A percentile compares a stretch with the other conserved stretches of the same genome.
phyloP scores from a whole-genome alignment of 2,113 vertebrate species.

The Seriola dumerili region DNA sequence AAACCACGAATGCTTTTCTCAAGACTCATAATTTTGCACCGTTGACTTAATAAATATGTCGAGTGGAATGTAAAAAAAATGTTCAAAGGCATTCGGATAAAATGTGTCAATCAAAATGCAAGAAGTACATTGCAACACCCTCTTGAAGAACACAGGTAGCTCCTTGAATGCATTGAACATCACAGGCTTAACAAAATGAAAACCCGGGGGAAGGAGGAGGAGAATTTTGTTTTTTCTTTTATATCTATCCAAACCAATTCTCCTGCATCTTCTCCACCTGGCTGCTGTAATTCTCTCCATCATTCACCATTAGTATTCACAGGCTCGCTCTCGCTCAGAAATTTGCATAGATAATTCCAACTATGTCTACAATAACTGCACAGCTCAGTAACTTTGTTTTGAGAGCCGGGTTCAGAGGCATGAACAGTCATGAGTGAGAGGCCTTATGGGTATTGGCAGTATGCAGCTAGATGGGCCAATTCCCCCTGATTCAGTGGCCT shows the following conservation, averaged over 20 bases:
- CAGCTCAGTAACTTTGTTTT: conserved; percentile 68
- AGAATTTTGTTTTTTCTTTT: conserved; percentile 51
- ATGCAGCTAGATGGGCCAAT: conserved; percentile 59
- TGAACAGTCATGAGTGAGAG: conserved; percentile 51
- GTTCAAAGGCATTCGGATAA: not conserved
- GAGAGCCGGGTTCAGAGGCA: conserved; percentile 60
- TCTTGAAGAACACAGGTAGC: conserved; percentile 9
- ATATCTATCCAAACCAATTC: conserved; percentile 64
- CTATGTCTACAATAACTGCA: conserved; percentile 70
- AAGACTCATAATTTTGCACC: not conserved
- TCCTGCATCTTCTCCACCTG: conserved; percentile 61
- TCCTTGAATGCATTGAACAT: conserved; percentile 42
- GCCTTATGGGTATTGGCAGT: conserved; percentile 59
- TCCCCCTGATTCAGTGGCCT: conserved; percentile 66
- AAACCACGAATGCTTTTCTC: too few relatives aligned
- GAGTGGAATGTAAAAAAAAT: not conserved
- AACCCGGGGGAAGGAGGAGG: conserved; percentile 9
- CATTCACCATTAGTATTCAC: conserved; percentile 67
- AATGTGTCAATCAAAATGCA: conserved; percentile 29
- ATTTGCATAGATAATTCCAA: conserved; percentile 74
- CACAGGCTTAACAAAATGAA: conserved; percentile 43
- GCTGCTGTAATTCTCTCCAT: conserved; percentile 63
- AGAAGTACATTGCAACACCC: conserved; percentile 16
- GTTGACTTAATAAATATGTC: not conserved
- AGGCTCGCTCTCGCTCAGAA: conserved; percentile 46